phyloP scores from a whole-genome alignment of 2,797 vertebrate species.

The Leontocebus nigricollis region DNA sequence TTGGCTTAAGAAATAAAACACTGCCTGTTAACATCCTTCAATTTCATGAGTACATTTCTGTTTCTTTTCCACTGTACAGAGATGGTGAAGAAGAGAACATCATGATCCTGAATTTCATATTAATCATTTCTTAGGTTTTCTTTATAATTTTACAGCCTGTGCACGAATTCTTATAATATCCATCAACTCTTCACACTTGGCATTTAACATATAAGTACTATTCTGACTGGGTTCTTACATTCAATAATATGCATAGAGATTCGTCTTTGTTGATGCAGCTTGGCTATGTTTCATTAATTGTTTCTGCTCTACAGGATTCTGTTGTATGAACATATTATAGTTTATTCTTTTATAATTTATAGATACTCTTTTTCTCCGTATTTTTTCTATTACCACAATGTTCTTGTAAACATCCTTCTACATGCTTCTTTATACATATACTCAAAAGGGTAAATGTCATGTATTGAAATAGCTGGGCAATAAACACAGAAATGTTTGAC shows the following conservation, averaged over 20 bases:
- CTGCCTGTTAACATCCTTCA: neutral
- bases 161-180: neutral
- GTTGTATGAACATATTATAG: neutral
- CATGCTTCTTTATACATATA: neutral
- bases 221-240: neutral
- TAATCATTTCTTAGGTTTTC: neutral
- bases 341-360: neutral
- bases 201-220: neutral
- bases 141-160: neutral
- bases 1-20: neutral
- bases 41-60: neutral
- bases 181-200: neutral
- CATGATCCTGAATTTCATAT: neutral
- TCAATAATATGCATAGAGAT: neutral
- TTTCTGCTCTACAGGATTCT: neutral
- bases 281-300: conserved; percentile 13
- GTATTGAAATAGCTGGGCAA: neutral
- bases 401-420: neutral
- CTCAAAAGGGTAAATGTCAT: neutral
- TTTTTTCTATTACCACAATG: neutral
- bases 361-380: neutral
- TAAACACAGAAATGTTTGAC: neutral
- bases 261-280: neutral
- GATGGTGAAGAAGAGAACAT: neutral
- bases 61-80: neutral